Conservation (phyloP, 2,888 invertebrate genomes). For the Drosophila flavopinicola region DNA sequence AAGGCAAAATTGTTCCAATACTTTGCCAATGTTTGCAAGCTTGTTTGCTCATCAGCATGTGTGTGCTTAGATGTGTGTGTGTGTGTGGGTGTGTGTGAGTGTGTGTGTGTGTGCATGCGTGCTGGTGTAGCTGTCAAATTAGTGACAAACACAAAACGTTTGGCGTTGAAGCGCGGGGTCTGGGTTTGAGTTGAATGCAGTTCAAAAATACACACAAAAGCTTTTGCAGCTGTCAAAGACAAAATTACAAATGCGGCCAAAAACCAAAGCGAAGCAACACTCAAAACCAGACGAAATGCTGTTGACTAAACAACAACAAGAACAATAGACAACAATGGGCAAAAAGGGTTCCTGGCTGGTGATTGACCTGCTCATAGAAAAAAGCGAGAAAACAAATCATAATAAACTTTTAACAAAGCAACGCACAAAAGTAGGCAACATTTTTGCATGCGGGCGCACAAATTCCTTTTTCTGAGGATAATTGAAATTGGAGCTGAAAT, state of each 20-base stretch:
- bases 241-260: slow-evolving; percentile 54
- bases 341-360: slow-evolving; percentile 55
- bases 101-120: slow-evolving; percentile 11
- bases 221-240: slow-evolving; percentile 67
- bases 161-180: slow-evolving; percentile 11
- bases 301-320: slow-evolving; percentile 40
- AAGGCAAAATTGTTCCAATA: slow-evolving; percentile 55
- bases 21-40: slow-evolving; percentile 48
- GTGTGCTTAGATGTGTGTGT: slow-evolving; percentile 7
- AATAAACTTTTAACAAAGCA: slow-evolving; percentile 10
- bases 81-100: slow-evolving; percentile 6
- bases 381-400: background rate
- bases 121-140: slow-evolving; percentile 45
- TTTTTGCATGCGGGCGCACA: slow-evolving; percentile 30
- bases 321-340: slow-evolving; percentile 26
- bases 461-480: slow-evolving; percentile 30
- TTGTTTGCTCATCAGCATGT: slow-evolving; percentile 25
- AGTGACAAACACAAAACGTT: slow-evolving; percentile 50
- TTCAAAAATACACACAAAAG: slow-evolving; percentile 55
- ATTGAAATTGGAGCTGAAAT: slow-evolving; percentile 30
- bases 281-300: slow-evolving; percentile 49
- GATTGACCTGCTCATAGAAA: slow-evolving; percentile 58
- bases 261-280: slow-evolving; percentile 35
- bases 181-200: slow-evolving; percentile 46
- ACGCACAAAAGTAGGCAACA: slow-evolving; percentile 59